Base-by-base conservation (phyloP, 1,140 invertebrate genomes). In the Drosophila bocki region DNA sequence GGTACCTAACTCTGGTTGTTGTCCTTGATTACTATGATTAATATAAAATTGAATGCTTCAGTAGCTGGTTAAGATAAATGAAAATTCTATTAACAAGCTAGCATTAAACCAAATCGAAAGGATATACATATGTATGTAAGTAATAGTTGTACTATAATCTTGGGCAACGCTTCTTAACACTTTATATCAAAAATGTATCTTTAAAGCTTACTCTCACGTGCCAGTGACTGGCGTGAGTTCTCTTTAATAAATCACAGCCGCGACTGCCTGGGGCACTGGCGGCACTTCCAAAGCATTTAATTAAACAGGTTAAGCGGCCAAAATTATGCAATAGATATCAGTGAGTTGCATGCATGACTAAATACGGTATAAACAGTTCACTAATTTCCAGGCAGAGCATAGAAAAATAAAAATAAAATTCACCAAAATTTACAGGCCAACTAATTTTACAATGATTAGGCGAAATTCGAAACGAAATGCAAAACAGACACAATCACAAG, bases 241-340 rank as follows among this genome's bases (percentile, higher is more conserved):
- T 75, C 39, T 58, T 80, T 72, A 85, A 80, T 67, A 77, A 81
- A 78, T 68, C 62, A 68, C 63, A 78, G 50, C 9, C 1, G 33
- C 35, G n/a, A 39, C 82, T 63, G 64, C 64, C 64, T 53, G 64
- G 22, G 56, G 48, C 51, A 39, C 33, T 47, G 45, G 17, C 35
- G 60, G 32, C 8, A 22, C 57, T 26, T 32, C 3, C 39, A 72
- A 37, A 64, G 54, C 61, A 67, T 61, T 47, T 67, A 71, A 82
- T 78, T 75, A 78, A 75, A 78, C 70, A 86, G 50, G n/a, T 67
- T 48, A n/a, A 32, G 48, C 35, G 32, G 35, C 75, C 41, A 67
- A 86, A 85, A 82, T 79, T 76, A 87, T 82, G 79, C 82, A 79
- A 69, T 47, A 42, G 26, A 79, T 82, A 79, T 82, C 83, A 76